Conservation (phyloP, 2,888 invertebrate genomes). For the Itoplectis maculator region DNA sequence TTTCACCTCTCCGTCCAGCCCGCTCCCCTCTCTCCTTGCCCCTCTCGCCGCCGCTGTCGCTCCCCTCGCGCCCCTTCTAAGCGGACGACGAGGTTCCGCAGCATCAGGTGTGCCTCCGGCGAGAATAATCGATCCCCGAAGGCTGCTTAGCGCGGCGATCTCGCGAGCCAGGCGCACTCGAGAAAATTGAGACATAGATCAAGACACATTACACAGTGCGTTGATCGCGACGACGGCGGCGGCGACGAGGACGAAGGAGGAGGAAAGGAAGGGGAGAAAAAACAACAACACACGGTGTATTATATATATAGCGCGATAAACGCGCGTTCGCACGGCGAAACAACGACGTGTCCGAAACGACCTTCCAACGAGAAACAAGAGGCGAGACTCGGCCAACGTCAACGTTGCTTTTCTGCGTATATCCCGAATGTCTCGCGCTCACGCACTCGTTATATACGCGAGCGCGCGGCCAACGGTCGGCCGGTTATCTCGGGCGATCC, state of each 20-base stretch:
- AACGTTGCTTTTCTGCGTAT: conserved; percentile 17
- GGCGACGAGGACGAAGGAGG: conserved; percentile 21
- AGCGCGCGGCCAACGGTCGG: background rate
- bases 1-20: conserved; percentile 35
- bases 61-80: conserved; percentile 20
- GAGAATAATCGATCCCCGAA: conserved; percentile 70
- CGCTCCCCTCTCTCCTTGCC: conserved; percentile 1
- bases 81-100: background rate
- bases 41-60: no score
- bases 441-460: background rate
- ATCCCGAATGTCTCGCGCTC: conserved; percentile 5
- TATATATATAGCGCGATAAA: conserved; percentile 22
- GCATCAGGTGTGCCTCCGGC: conserved; percentile 66
- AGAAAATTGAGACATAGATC: conserved; percentile 72
- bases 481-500: background rate
- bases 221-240: conserved; percentile 36
- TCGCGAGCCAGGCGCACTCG: conserved; percentile 57
- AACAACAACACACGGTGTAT: background rate
- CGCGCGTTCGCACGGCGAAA: conserved; percentile 41
- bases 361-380: conserved; percentile 50
- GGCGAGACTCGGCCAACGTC: background rate
- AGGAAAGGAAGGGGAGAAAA: conserved; percentile 41
- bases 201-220: conserved; percentile 64
- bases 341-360: conserved; percentile 66
- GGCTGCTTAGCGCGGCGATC: conserved; percentile 62